Evolutionary conservation across 2,888 invertebrate species (phyloP).

Genomic region (Nemotelus pantherinus): DNA sequence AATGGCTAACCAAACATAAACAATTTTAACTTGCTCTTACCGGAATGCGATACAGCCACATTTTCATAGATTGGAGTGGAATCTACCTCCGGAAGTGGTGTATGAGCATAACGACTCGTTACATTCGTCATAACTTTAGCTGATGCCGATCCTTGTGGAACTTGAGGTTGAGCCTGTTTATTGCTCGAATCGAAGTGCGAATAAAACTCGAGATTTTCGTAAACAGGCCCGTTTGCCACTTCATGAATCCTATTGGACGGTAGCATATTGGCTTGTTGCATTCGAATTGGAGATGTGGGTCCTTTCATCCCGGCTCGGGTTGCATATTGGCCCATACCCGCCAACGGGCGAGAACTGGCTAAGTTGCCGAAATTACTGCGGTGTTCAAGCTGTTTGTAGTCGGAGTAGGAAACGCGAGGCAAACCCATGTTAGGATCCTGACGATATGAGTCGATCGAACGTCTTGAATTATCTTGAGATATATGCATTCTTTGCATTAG

Average conservation of each 20-base stretch:
- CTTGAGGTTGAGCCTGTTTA: conserved; percentile 85
- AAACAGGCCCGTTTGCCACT: conserved; percentile 68
- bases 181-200: conserved; percentile 65
- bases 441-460: conserved; percentile 74
- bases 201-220: conserved; percentile 87
- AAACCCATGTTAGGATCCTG: conserved; percentile 64
- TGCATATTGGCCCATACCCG: conserved; percentile 47
- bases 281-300: conserved; percentile 61
- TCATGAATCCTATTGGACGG: conserved; percentile 52
- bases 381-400: conserved; percentile 71
- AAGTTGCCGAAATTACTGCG: conserved; percentile 67
- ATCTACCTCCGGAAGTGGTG: conserved; percentile 69
- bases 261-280: conserved; percentile 63
- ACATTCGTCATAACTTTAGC: conserved; percentile 59
- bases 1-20: no score
- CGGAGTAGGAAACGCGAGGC: conserved; percentile 51
- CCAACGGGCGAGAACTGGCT: conserved; percentile 80
- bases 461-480: conserved; percentile 52
- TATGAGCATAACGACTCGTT: conserved; percentile 60
- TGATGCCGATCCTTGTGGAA: conserved; percentile 68
- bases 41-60: conserved; percentile 69
- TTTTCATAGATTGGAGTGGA: conserved; percentile 72
- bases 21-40: conserved; percentile 47
- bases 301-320: conserved; percentile 63
- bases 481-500: conserved; percentile 61